Evolutionary conservation across 1,140 invertebrate species (phyloP).

Genomic region (Drosophila sechellia): DNA sequence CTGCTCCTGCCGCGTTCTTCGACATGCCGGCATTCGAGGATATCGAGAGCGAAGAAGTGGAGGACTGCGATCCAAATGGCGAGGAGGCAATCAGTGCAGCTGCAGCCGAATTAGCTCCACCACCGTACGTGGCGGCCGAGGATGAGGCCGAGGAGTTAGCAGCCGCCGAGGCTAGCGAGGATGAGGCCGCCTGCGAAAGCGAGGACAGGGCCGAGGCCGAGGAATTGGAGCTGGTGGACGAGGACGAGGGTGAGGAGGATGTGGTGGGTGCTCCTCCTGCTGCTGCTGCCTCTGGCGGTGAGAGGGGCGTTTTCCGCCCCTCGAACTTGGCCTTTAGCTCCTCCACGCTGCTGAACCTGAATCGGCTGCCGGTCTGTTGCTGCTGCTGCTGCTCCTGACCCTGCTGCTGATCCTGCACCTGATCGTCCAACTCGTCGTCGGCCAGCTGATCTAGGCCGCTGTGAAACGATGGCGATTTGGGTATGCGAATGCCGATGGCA

Average conservation of each 20-base stretch:
- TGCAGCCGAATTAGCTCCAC: constrained; percentile 66
- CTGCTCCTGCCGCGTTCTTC: constrained; percentile 26
- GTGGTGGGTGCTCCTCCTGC: constrained; percentile 37
- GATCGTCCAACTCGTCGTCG: constrained; percentile 77
- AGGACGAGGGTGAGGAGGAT: constrained; percentile 74
- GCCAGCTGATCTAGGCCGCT: constrained; percentile 91
- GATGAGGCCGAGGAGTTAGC: constrained; percentile 60
- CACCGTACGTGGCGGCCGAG: constrained; percentile 69
- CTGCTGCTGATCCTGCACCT: constrained; percentile 3
- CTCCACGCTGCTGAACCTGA: constrained; percentile 79
- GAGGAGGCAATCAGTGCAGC: constrained; percentile 67
- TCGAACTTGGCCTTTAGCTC: constrained; percentile 80
- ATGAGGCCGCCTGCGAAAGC: constrained; percentile 61
- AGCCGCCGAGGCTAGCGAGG: constrained; percentile 56
- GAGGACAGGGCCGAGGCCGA: constrained; percentile 73
- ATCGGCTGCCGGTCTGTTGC: constrained; percentile 41
- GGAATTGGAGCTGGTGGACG: constrained; percentile 74
- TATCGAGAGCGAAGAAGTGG: constrained; percentile 66
- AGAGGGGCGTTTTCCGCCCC: constrained; percentile 74
- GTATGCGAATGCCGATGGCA: constrained; percentile 87
- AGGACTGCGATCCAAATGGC: constrained; percentile 66
- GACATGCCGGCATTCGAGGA: constrained; percentile 60
- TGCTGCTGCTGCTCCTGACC: constrained; percentile 2
- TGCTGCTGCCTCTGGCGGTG: constrained; percentile 59
- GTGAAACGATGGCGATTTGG: constrained; percentile 93